Evolutionary conservation across 2,797 vertebrate species (phyloP).

Genomic region (Characodon lateralis): DNA sequence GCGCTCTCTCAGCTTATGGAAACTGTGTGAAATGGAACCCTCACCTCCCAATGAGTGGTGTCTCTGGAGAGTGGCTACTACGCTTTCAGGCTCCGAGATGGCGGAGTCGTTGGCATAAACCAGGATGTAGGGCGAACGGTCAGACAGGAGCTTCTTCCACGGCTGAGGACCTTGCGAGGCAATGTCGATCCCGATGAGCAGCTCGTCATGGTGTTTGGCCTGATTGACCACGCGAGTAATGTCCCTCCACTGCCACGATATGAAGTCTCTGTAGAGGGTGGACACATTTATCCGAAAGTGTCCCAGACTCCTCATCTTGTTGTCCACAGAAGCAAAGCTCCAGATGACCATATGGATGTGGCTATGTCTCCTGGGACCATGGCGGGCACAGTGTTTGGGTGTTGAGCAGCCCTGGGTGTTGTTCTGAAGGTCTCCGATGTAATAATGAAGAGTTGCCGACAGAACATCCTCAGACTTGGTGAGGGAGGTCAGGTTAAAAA

Average conservation of each 20-base stretch:
- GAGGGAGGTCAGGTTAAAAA: constrained; percentile 95
- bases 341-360: constrained; percentile 85
- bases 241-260: constrained; percentile 92
- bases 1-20: constrained; percentile 59
- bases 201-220: constrained; percentile 83
- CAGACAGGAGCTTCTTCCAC: constrained; percentile 76
- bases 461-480: constrained; percentile 91
- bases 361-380: constrained; percentile 63
- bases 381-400: constrained; percentile 59
- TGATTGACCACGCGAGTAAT: constrained; percentile 86
- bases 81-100: constrained; percentile 90
- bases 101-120: constrained; percentile 94
- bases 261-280: constrained; percentile 73
- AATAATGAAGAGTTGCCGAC: constrained; percentile 91
- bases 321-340: constrained; percentile 81
- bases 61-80: constrained; percentile 87
- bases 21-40: constrained; percentile 46
- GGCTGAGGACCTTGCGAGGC: constrained; percentile 68
- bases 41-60: constrained; percentile 57
- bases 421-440: constrained; percentile 83
- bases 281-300: constrained; percentile 84
- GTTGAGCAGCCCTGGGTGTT: constrained; percentile 48
- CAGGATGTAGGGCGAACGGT: constrained; percentile 89
- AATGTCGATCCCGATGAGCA: constrained; percentile 87
- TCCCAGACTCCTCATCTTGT: constrained; percentile 80